These are phyloP conservation scores for Clarias fuscus DNA, from an alignment of 2,797 vertebrate genomes.

Conservation along the genomic window DNA sequence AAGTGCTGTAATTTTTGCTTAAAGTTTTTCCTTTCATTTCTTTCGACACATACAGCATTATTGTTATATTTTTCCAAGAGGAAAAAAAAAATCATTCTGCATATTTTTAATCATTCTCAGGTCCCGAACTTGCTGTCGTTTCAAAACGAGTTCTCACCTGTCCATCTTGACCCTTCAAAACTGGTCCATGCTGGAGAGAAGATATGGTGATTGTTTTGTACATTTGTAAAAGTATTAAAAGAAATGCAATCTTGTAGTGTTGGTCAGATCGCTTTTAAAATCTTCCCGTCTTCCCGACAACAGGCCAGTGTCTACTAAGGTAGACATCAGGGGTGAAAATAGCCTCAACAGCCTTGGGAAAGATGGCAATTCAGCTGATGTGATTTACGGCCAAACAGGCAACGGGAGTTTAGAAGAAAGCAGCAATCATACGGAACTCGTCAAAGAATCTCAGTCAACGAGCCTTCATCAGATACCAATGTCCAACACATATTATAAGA, in stretches of 20 bases:
- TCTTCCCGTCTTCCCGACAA: conserved; percentile 14
- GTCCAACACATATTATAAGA: neutral
- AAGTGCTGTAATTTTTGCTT: neutral
- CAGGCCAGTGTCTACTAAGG: conserved; percentile 29
- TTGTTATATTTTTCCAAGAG: neutral
- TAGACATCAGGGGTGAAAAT: conserved; percentile 13
- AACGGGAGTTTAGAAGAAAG: neutral
- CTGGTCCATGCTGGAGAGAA: conserved; percentile 25
- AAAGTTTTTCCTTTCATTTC: neutral
- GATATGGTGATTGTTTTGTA: conserved; percentile 35
- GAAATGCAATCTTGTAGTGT: neutral
- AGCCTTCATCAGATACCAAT: neutral
- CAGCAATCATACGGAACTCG: neutral
- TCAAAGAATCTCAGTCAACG: neutral
- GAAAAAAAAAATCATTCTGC: neutral
- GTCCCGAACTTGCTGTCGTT: conserved; percentile 1
- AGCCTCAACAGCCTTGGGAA: conserved; percentile 20
- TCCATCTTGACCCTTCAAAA: conserved; percentile 33
- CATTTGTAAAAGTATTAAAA: neutral
- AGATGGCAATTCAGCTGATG: conserved; percentile 1
- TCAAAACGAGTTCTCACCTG: neutral
- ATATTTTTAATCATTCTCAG: conserved; percentile 13
- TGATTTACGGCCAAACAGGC: conserved; percentile 46
- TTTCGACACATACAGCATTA: neutral
- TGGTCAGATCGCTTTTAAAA: neutral